phyloP scores from a whole-genome alignment of 2,888 invertebrate species.

The Agrotis segetum region DNA sequence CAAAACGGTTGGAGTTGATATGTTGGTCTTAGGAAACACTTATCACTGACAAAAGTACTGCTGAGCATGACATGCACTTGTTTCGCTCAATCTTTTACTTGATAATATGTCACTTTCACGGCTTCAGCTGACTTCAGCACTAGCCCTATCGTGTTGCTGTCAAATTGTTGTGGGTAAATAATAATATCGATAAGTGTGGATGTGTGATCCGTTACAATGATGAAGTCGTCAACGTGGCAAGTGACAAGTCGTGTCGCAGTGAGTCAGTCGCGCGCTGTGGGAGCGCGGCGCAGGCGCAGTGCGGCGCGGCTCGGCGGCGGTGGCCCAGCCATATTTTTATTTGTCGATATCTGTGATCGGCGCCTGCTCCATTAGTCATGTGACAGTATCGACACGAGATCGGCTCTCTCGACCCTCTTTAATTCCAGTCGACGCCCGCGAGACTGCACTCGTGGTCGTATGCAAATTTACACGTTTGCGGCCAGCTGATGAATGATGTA shows the following conservation, averaged over 20 bases:
- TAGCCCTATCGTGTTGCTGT: constrained; percentile 40
- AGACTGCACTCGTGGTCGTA: constrained; percentile 79
- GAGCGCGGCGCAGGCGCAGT: constrained; percentile 49
- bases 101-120: constrained; percentile 28
- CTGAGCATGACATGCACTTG: constrained; percentile 3
- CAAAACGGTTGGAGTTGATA: neutral
- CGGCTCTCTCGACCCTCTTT: constrained; percentile 84
- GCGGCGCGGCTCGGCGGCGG: constrained; percentile 70
- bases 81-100: constrained; percentile 24
- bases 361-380: constrained; percentile 90
- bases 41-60: constrained; percentile 8
- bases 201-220: constrained; percentile 50
- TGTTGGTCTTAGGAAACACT: neutral
- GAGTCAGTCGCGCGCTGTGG: constrained; percentile 56
- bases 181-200: constrained; percentile 39
- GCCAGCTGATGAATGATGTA: constrained; percentile 86
- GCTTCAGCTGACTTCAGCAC: constrained; percentile 26
- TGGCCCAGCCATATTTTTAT: constrained; percentile 85
- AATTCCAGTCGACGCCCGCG: constrained; percentile 84
- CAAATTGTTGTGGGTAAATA: constrained; percentile 47
- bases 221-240: constrained; percentile 40
- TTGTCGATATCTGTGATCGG: constrained; percentile 89
- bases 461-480: constrained; percentile 85
- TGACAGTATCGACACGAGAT: constrained; percentile 90
- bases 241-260: constrained; percentile 39